Evolutionary conservation across 2,113 vertebrate species (phyloP).

Genomic region (Pandion haliaetus): DNA sequence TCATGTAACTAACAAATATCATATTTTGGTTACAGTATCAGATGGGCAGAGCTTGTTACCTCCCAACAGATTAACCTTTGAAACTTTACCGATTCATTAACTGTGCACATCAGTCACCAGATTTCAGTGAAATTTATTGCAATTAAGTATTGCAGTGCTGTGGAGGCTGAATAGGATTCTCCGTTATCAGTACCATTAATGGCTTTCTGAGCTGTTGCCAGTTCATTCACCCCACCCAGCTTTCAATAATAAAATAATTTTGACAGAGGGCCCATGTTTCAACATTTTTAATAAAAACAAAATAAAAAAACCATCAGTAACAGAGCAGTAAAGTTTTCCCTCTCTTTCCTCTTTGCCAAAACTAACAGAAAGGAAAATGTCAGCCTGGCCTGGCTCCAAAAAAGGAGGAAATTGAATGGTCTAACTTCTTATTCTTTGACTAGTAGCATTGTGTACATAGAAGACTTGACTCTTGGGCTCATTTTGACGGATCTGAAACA

Average conservation of each 20-base stretch:
- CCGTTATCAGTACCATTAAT: conserved; percentile 77
- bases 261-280: conserved; percentile 80
- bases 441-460: conserved; percentile 80
- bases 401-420: conserved; percentile 79
- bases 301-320: conserved; percentile 83
- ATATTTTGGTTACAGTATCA: conserved; percentile 79
- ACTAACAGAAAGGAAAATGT: conserved; percentile 85
- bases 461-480: conserved; percentile 73
- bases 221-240: conserved; percentile 78
- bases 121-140: conserved; percentile 72
- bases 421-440: conserved; percentile 80
- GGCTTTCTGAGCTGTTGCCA: conserved; percentile 76
- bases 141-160: conserved; percentile 72
- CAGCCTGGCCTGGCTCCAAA: conserved; percentile 75
- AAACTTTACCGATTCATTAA: conserved; percentile 79
- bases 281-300: conserved; percentile 89
- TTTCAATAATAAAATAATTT: conserved; percentile 85
- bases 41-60: conserved; percentile 76
- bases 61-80: conserved; percentile 79
- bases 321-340: conserved; percentile 79
- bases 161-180: conserved; percentile 70
- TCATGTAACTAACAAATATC: conserved; percentile 81
- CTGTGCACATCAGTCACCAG: conserved; percentile 69
- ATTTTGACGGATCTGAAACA: conserved; percentile 75
- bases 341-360: conserved; percentile 80